Evolutionary conservation across 2,113 vertebrate genomes (phyloP).

Genomic region (Chaetops frenatus): DNA sequence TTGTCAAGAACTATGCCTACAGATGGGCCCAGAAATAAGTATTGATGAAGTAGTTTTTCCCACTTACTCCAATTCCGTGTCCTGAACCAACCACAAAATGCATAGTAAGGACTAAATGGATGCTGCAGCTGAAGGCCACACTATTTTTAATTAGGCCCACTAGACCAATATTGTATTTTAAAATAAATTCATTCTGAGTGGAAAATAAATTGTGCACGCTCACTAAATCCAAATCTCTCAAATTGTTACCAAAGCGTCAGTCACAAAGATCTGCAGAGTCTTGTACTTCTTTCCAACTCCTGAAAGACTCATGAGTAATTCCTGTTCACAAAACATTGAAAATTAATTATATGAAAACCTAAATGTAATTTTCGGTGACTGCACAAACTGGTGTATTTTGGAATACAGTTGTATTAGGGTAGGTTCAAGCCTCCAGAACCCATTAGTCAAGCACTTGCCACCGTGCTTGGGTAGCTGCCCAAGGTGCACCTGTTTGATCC

Average conservation of each 20-base stretch:
- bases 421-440: neutral
- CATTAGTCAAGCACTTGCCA: neutral
- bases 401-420: neutral
- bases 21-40: neutral
- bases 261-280: neutral
- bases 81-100: neutral
- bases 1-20: neutral
- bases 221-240: neutral
- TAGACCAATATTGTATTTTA: neutral
- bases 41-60: neutral
- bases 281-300: neutral
- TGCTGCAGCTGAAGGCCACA: neutral
- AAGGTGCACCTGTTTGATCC: neutral
- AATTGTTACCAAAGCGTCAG: neutral
- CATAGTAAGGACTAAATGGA: neutral
- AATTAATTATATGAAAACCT: neutral
- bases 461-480: fast-evolving
- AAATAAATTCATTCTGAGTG: neutral
- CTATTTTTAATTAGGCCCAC: neutral
- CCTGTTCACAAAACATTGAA: neutral
- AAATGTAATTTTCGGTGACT: neutral
- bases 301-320: neutral
- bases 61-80: neutral
- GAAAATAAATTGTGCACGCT: neutral
- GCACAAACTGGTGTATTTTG: neutral